Evolutionary conservation across 2,113 vertebrate genomes (phyloP).

Genomic region (Athene noctua): DNA sequence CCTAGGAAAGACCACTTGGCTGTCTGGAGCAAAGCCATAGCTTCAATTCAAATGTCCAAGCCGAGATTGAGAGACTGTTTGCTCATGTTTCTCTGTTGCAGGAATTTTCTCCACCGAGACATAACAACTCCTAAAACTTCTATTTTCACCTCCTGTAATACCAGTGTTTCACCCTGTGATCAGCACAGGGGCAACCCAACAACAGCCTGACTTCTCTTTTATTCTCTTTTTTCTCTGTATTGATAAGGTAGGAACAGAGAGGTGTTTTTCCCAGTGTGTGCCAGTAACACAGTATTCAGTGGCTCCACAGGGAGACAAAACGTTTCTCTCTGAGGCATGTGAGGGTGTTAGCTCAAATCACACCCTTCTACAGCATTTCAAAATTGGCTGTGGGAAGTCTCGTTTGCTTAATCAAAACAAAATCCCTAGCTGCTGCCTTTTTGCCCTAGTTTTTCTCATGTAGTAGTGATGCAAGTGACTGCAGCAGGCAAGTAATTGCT

Average conservation of each 20-base stretch:
- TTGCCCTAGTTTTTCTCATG: neutral
- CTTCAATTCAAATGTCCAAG: neutral
- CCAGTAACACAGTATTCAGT: neutral
- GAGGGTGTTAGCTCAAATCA: constrained; percentile 10
- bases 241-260: neutral
- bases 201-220: neutral
- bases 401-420: constrained; percentile 15
- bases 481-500: neutral
- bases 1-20: neutral
- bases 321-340: neutral
- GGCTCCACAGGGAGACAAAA: neutral
- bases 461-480: neutral
- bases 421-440: neutral
- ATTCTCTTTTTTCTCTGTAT: neutral
- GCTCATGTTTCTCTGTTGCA: neutral
- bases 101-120: neutral
- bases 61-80: neutral
- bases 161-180: neutral
- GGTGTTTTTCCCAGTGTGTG: neutral
- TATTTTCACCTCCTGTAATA: neutral
- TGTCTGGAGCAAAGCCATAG: neutral
- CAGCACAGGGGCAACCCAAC: neutral
- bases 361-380: neutral
- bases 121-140: neutral
- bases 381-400: neutral